Base-by-base conservation (phyloP, 1,140 invertebrate species). In the Neodiprion fabricii region DNA sequence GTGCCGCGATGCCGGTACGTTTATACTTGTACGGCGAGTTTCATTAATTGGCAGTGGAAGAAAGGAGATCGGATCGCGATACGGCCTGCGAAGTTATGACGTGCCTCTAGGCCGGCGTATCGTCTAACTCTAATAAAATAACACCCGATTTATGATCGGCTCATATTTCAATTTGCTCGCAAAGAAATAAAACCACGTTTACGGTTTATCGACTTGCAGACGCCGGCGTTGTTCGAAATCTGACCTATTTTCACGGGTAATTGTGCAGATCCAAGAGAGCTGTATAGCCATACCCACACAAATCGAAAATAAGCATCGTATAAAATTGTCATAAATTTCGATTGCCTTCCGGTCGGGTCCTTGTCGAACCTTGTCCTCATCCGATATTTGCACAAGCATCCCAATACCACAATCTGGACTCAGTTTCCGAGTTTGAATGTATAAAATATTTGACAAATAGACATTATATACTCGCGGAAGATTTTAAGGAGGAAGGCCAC, bases 101-200 rank as follows among this genome's bases (percentile, higher is more conserved):
- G 28, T 1, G 28, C 28, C 28, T 40, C n/a, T 61, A 61, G 11
- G 53, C 11, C 53, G n/a, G 53, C 53, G 53, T 61, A 4, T 7
- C 53, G 53, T 61, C 53, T 61, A 61, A 14, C 53, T 40, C 53
- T 61, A 61, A 61, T 61, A 61, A 72, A 78, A 80, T 79, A 72
- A 74, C 77, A 68, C 77, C 65, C 76, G 76, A 76, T 77, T 81
- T 81, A 81, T 78, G 80, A 80, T 78, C 79, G 80, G 79, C 80
- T 81, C 80, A 81, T 81, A 76, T 81, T 81, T 81, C 80, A 81
- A 81, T 81, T 81, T 81, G 80, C 75, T 79, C 79, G 76, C 73
- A 73, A 77, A 74, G 77, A 76, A 80, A 81, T 81, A 80, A 81
- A 81, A 81, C 80, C 79, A 72, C 76, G 78, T 81, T 81, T 80